Percentiles rank a stretch among this genome's conserved stretches.
These are phyloP conservation scores for Xylota sylvarum DNA, from an alignment of 2,888 invertebrate species.

Conservation along the genomic window DNA sequence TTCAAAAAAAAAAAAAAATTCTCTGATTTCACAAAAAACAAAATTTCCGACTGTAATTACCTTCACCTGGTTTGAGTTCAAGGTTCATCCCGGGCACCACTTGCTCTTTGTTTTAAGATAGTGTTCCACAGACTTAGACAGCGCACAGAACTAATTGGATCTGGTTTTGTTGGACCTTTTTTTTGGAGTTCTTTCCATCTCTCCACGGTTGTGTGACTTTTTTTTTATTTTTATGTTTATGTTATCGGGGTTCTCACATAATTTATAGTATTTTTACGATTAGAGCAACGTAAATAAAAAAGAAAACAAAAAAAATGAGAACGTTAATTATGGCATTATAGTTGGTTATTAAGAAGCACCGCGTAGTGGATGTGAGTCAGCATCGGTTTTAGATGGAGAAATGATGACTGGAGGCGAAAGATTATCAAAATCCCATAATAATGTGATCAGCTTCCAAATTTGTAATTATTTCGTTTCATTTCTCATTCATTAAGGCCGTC, in stretches of 20 bases:
- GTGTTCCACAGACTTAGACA: neutral
- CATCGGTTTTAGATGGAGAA: slow-evolving; percentile 13
- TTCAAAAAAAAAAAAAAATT: too few relatives aligned
- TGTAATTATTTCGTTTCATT: slow-evolving; percentile 23
- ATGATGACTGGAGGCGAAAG: slow-evolving; percentile 1
- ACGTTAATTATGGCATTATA: neutral
- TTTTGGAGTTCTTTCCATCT: neutral
- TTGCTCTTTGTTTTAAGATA: neutral
- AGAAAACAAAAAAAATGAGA: neutral
- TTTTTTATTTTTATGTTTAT: neutral
- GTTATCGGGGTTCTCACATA: slow-evolving; percentile 29
- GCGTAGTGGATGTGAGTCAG: slow-evolving; percentile 35
- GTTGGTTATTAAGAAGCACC: neutral
- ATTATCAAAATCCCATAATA: slow-evolving; percentile 3
- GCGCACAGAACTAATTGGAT: neutral
- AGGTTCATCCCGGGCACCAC: neutral
- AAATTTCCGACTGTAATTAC: neutral
- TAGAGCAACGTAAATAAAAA: slow-evolving; percentile 14
- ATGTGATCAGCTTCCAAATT: slow-evolving; percentile 22
- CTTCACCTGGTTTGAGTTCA: neutral
- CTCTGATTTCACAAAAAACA: too few relatives aligned
- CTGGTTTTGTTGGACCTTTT: neutral
- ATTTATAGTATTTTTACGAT: slow-evolving; percentile 37
- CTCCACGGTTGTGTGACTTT: slow-evolving; percentile 13
- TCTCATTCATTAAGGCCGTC: slow-evolving; percentile 7